Evolutionary conservation across 2,797 vertebrate species (phyloP).

Genomic region (Sebastes iracundus): DNA sequence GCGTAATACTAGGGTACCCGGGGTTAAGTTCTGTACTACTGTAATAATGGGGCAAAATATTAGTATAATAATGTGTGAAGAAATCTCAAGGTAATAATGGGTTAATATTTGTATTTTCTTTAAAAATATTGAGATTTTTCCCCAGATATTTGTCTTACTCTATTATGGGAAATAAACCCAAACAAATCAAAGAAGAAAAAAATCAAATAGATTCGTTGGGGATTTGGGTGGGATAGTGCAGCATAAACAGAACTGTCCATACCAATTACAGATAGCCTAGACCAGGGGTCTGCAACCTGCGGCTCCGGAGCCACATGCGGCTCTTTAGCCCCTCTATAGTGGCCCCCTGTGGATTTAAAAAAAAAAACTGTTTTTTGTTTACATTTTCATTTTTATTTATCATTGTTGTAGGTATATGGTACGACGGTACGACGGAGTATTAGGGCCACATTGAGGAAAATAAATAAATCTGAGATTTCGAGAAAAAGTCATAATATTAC

Average conservation of each 20-base stretch:
- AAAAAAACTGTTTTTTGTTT: too few species aligned
- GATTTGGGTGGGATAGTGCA: not conserved
- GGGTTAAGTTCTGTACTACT: not conserved
- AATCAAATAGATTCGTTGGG: not conserved
- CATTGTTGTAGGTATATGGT: too few species aligned
- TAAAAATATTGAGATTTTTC: not conserved
- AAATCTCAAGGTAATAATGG: not conserved
- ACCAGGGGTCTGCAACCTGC: too few species aligned
- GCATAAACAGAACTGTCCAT: not conserved
- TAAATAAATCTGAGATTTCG: too few species aligned
- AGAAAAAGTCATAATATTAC: too few species aligned
- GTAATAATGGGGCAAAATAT: not conserved
- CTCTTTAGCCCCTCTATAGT: too few species aligned
- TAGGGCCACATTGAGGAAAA: too few species aligned
- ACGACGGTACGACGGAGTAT: too few species aligned
- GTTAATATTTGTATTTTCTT: not conserved
- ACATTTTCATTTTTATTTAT: too few species aligned
- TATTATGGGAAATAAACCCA: not conserved
- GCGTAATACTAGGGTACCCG: not conserved
- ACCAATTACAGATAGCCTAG: not conserved
- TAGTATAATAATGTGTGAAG: not conserved
- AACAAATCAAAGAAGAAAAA: not conserved
- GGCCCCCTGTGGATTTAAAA: too few species aligned
- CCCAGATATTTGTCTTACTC: not conserved
- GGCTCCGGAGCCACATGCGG: too few species aligned